Conservation (phyloP, 1,140 invertebrate species). For the Philaenus spumarius region DNA sequence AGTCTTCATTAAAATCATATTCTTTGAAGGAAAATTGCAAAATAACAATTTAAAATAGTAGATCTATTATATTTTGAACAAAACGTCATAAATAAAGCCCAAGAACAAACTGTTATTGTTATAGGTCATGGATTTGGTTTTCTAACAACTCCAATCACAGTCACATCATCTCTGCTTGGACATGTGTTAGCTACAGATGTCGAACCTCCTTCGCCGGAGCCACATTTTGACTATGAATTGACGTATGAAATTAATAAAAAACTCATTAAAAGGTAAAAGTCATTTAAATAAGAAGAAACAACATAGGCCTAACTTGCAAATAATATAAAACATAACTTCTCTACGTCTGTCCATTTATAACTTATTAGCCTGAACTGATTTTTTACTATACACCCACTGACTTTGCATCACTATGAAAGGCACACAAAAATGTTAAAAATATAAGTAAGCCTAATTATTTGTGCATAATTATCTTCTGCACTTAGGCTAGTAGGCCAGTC, state of each 20-base stretch:
- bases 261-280: slow-evolving; percentile 21
- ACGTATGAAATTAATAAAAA: slow-evolving; percentile 25
- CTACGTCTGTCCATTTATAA: not conserved
- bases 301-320: too few species aligned
- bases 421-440: too few species aligned
- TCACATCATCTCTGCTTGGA: slow-evolving; percentile 21
- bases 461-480: too few species aligned
- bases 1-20: too few species aligned
- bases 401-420: not conserved
- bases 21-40: too few species aligned
- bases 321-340: not conserved
- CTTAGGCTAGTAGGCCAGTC: too few species aligned
- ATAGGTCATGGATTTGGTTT: slow-evolving; percentile 26
- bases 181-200: slow-evolving; percentile 20
- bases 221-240: slow-evolving; percentile 24
- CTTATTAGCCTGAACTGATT: not conserved
- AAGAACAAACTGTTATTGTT: slow-evolving; percentile 4
- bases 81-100: too few species aligned
- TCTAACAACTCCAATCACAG: slow-evolving; percentile 16
- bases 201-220: slow-evolving; percentile 8
- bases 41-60: too few species aligned
- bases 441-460: too few species aligned
- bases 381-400: not conserved
- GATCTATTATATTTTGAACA: too few species aligned
- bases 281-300: too few species aligned